Evolutionary conservation across 2,113 vertebrate genomes (phyloP), one percentile per base, ranked within the genome.

Genomic region (Himantopus leucocephalus): DNA sequence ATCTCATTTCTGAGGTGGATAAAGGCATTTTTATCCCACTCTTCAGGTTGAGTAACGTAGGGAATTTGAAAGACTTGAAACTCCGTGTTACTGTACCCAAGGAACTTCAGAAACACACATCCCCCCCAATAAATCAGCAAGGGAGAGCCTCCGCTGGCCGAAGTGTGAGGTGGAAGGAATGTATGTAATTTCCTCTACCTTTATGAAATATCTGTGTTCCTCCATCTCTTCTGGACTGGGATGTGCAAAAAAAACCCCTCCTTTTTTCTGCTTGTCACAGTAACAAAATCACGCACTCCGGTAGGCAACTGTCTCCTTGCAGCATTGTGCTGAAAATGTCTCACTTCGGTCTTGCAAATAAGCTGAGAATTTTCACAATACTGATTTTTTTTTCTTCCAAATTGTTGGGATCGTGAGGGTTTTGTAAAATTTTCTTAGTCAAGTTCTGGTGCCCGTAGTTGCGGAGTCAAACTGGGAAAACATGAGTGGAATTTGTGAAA

Each of bases 201-300:
- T 60, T 35, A 29, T 81, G 37, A 35, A 41, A 45, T 58, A 32
- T 2, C 14, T 37, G 21, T 80, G 41, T 50, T 23, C 50, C 9
- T 59, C 12, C 34, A 22, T 77, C n/a, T 66, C 64, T 82, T 86
- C 39, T 60, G n/a, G 32, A 27, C 47, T 58, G 27, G 34, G 19
- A 50, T 50, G 27, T 26, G 32, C 14, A 41, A 35, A 47, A 48
- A 29, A 27, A 59, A 2, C 1, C 1, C 1, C 21, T 6, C 3
- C 2, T 19, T 75, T 62, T 32, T 73, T 56, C 27, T 88, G 21
- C 34, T 68, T 39, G 34, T 62, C 66, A 32, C 6, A 6, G 12
- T 24, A 45, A 43, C 17, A 67, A 43, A 56, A 8, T 30, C 4
- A 29, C 4, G 20, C 24, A 5, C 9, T 78, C 8, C 5, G 50